A percentile compares a stretch with the other conserved stretches of the same genome.
Evolutionary conservation across 2,888 invertebrate species (phyloP).

Genomic region (Thecophora atra): DNA sequence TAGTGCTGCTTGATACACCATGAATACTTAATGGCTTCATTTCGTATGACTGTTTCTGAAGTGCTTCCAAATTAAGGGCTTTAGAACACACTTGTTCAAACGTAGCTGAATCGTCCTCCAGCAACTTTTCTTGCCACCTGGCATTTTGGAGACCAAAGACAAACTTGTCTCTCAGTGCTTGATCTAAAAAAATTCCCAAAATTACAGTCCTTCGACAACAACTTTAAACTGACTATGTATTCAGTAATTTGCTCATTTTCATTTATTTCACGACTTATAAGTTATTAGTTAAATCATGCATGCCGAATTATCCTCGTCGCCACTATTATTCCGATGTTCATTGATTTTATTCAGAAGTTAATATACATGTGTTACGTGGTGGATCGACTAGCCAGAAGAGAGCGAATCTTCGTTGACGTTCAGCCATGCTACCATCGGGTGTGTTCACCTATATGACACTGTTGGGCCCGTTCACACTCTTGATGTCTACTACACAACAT

Average conservation of each 20-base stretch:
- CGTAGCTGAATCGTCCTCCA: slow-evolving; percentile 22
- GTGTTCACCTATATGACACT: too few relatives aligned
- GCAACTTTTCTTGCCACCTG: slow-evolving; percentile 30
- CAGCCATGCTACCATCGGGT: background rate
- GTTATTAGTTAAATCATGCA: background rate
- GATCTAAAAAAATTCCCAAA: slow-evolving; percentile 17
- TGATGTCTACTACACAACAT: too few relatives aligned
- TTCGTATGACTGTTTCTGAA: background rate
- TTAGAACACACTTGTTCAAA: background rate
- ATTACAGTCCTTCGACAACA: slow-evolving; percentile 22
- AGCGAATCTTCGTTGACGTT: background rate
- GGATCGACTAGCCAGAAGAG: background rate
- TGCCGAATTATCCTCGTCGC: slow-evolving; percentile 23
- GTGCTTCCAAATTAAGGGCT: background rate
- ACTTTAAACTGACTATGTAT: slow-evolving; percentile 18
- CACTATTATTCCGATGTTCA: background rate
- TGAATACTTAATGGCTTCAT: background rate
- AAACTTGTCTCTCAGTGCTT: slow-evolving; percentile 30
- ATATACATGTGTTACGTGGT: too few relatives aligned
- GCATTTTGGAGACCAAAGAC: slow-evolving; percentile 28
- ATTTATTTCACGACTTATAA: background rate
- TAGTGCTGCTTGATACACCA: background rate
- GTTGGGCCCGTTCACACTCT: too few relatives aligned
- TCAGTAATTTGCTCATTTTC: slow-evolving; percentile 7
- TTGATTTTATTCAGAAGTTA: too few relatives aligned